phyloP scores from a whole-genome alignment of 2,797 vertebrate genomes.

The Sarcophilus harrisii region DNA sequence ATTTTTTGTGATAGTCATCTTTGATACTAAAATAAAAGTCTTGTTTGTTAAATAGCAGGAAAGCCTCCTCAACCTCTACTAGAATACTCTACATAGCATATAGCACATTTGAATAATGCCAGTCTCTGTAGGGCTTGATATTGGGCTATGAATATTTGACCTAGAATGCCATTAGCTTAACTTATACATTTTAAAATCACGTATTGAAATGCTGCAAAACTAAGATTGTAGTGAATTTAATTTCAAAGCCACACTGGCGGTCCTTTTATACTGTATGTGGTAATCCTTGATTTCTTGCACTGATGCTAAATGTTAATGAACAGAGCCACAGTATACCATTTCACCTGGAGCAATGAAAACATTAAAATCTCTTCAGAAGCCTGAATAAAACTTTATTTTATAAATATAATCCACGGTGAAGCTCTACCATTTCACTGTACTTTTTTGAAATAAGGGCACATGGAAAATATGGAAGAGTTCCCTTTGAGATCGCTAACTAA shows the following conservation, averaged over 20 bases:
- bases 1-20: conserved; percentile 38
- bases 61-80: conserved; percentile 62
- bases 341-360: conserved; percentile 89
- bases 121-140: conserved; percentile 77
- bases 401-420: conserved; percentile 90
- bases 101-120: conserved; percentile 83
- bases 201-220: conserved; percentile 83
- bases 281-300: conserved; percentile 86
- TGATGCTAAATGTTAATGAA: conserved; percentile 89
- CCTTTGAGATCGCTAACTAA: conserved; percentile 91
- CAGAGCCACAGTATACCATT: conserved; percentile 84
- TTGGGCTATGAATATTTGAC: conserved; percentile 82
- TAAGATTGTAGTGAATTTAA: conserved; percentile 86
- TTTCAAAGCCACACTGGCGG: conserved; percentile 86
- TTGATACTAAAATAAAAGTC: conserved; percentile 67
- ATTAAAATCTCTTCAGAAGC: conserved; percentile 89
- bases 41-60: conserved; percentile 78
- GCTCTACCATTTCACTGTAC: conserved; percentile 86
- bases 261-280: conserved; percentile 86
- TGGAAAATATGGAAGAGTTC: conserved; percentile 88
- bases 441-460: conserved; percentile 90
- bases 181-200: conserved; percentile 86
- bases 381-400: conserved; percentile 91
- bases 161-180: conserved; percentile 83
- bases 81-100: conserved; percentile 35